A percentile compares a stretch with the other conserved stretches of the same genome.
phyloP scores from a whole-genome alignment of 2,797 vertebrate species.

The Uromys caudimaculatus region DNA sequence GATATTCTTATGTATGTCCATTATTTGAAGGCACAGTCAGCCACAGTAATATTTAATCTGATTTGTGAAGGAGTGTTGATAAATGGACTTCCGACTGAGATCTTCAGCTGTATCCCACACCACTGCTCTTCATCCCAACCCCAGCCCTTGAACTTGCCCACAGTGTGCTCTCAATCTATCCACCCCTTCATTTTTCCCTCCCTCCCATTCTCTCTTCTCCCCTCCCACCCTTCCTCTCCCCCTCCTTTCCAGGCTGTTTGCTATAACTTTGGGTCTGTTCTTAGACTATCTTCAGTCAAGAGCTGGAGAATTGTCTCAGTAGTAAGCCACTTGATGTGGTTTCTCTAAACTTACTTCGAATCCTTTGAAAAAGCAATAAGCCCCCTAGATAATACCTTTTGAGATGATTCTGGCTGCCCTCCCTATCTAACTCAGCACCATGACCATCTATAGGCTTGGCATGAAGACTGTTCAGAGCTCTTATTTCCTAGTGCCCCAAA shows the following conservation, averaged over 20 bases:
- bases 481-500: not conserved
- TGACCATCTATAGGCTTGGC: not conserved
- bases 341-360: not conserved
- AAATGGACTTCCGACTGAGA: too few species aligned
- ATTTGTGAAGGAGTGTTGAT: too few species aligned
- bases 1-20: too few species aligned
- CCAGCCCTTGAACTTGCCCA: too few species aligned
- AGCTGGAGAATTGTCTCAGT: not conserved
- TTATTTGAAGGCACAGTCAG: not conserved
- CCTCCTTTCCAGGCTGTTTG: not conserved
- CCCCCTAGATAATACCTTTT: not conserved
- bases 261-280: not conserved
- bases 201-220: too few species aligned
- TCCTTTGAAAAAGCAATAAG: not conserved
- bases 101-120: too few species aligned
- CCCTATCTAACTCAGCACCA: not conserved
- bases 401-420: not conserved
- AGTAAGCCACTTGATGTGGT: not conserved
- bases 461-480: not conserved
- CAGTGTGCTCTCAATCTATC: not conserved
- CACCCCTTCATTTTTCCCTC: not conserved
- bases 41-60: too few species aligned
- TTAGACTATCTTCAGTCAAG: not conserved
- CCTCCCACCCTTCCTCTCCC: too few species aligned
- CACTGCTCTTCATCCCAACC: too few species aligned